phyloP scores from a whole-genome alignment of 1,140 invertebrate genomes.

The Condylostylus longicornis region DNA sequence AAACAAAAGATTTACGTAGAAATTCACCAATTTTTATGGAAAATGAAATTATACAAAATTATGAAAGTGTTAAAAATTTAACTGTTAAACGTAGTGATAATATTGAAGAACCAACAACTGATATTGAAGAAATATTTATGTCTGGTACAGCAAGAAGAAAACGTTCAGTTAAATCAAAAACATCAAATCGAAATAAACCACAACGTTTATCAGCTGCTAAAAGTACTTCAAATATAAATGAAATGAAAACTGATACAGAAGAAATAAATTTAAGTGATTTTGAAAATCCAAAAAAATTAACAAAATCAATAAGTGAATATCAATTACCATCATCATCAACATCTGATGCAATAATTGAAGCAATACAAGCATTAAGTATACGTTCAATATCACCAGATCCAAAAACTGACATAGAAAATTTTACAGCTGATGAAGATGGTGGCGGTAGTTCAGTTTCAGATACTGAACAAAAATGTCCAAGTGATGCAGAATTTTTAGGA shows the following conservation, averaged over 20 bases:
- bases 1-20: not conserved
- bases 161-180: constrained; percentile 21
- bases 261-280: constrained; percentile 37
- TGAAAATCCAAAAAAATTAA: constrained; percentile 10
- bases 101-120: constrained; percentile 31
- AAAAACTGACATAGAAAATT: constrained; percentile 19
- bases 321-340: constrained; percentile 14
- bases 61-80: constrained; percentile 22
- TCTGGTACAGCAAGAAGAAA: constrained; percentile 23
- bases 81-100: constrained; percentile 20
- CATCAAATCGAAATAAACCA: constrained; percentile 14
- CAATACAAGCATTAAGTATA: constrained; percentile 5
- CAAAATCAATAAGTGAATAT: constrained; percentile 12
- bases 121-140: constrained; percentile 37
- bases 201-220: not conserved
- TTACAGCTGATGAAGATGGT: constrained; percentile 19
- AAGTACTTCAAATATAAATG: too few relatives aligned
- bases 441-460: constrained; percentile 16
- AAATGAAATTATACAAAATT: constrained; percentile 23
- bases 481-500: constrained; percentile 1
- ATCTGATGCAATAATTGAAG: not conserved
- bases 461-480: constrained; percentile 1
- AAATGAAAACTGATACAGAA: constrained; percentile 42
- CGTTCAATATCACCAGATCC: not conserved
- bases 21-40: constrained; percentile 10